Evolutionary conservation across 1,140 invertebrate species (phyloP), one percentile per base, ranked within the genome.

Genomic region (Drosophila burlai): DNA sequence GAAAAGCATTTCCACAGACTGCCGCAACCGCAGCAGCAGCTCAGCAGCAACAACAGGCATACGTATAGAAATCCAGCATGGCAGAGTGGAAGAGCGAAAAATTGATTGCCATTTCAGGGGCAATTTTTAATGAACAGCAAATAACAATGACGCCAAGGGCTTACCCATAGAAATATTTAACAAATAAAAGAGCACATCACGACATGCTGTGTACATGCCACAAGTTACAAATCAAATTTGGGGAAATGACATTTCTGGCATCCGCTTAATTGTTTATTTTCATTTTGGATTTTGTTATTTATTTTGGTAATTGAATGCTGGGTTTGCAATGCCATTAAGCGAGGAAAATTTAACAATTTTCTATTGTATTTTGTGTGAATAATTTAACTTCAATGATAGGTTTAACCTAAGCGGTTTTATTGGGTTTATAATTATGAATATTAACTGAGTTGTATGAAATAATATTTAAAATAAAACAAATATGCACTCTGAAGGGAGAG

Each of bases 81-180:
- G 21, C 6, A 21, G 31, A 52, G 31, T 38, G 15, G 36, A 43
- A 67, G 45, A 40, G 46, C 36, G 49, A 45, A 52, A 62, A 89
- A 84, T 81, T 87, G 83, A 89, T 84, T 87, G 81, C 77, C 81
- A 68, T 89, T 87, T 84, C 83, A 89, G 77, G 73, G 83, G 77
- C 77, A 80, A 84, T 89, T 87, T 89, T 87, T 89, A 87, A 87
- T 87, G 84, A 87, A 87, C 65, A 71, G 81, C 80, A 89, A 87
- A 89, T 80, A 79, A 71, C 57, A 78, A 79, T 69, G 65, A 65
- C 49, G 66, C 76, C 64, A 45, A 57, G 42, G 59, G 74, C 76
- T 77, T 63, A 61, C 36, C 58, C 57, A 78, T 63, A 21, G 62
- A 68, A 77, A 68, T 49, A 18, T 45, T 54, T 76, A 26, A 46